These are phyloP conservation scores for Centropus unirufus DNA, from an alignment of 2,113 vertebrate species.

Conservation along the genomic window DNA sequence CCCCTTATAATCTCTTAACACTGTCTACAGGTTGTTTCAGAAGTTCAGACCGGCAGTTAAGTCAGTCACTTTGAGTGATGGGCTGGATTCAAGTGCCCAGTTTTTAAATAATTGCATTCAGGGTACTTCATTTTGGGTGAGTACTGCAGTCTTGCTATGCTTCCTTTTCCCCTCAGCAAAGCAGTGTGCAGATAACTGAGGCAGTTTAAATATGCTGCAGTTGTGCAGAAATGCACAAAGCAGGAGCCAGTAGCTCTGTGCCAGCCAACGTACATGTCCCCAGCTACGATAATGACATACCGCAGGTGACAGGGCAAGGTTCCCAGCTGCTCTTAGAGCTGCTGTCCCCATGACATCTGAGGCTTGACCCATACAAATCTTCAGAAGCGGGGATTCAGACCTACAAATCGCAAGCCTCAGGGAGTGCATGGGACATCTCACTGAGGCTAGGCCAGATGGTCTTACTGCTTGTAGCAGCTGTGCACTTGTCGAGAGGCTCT, in stretches of 20 bases:
- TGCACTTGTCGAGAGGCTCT: background rate
- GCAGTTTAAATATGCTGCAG: background rate
- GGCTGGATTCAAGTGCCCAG: background rate
- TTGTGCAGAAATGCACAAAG: background rate
- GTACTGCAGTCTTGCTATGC: background rate
- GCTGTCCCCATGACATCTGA: background rate
- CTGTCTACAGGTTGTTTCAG: background rate
- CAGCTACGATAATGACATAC: background rate
- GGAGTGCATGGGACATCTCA: background rate
- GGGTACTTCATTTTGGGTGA: background rate
- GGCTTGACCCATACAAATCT: background rate
- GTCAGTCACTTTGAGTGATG: background rate
- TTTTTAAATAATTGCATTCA: background rate
- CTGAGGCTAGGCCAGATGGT: background rate
- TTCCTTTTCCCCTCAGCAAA: background rate
- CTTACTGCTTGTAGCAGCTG: conserved; percentile 15
- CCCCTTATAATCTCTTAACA: background rate
- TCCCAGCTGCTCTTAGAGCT: background rate
- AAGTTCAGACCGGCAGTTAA: background rate
- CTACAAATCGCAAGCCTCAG: background rate
- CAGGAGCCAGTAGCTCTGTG: background rate
- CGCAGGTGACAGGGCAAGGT: background rate
- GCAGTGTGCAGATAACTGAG: background rate
- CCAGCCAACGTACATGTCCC: background rate
- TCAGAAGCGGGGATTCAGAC: background rate